Base-by-base conservation (phyloP, 30 jellyfish, hydroid and myxozoan genomes). In the Aurelia coerulea region DNA sequence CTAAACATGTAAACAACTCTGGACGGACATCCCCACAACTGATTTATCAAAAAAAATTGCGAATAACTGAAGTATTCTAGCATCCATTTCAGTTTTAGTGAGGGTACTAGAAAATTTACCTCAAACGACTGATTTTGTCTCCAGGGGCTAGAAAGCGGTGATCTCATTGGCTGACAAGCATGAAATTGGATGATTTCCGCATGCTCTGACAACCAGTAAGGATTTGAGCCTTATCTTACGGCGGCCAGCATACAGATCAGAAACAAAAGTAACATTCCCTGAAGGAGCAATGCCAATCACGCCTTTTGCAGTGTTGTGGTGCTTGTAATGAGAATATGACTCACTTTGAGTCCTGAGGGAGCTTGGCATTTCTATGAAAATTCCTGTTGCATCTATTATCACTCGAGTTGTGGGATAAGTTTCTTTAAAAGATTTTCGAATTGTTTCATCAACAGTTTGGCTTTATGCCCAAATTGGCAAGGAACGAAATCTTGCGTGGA, bases 231-330 rank as follows among this genome's bases (percentile, higher is more conserved):
- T n/a, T n/a, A n/a, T n/a, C n/a, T n/a, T n/a, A n/a, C n/a, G n/a
- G 46, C 46, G 46, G 46, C 46, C 46, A 37, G 46, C 46, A 37
- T 37, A 37, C 46, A 37, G 4, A 37, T 37, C 4, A 37, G 87
- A 59, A 29, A 34, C 76, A 76, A 59, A 33, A 29, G 76, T 18
- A 18, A 76, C 87, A 12, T 41, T 62, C 7, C 87, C 87, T 31
- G 76, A 65, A 18, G 76, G 76, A 12, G 87, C 35, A 37, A 76
- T 76, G 50, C 87, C 76, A 17, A 76, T 62, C 76, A 76, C 2
- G 29, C 76, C 87, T 35, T 76, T 76, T 16, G 87, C 87, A 49
- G 87, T 76, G 50, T 76, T 76, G 56, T 76, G 87, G 76, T 76
- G 87, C 76, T 58, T 76, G 76, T 53, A 76, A 50, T 62, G 33